These are phyloP conservation scores for Noctua fimbriata DNA, from an alignment of 2,888 invertebrate species.

Conservation along the genomic window DNA sequence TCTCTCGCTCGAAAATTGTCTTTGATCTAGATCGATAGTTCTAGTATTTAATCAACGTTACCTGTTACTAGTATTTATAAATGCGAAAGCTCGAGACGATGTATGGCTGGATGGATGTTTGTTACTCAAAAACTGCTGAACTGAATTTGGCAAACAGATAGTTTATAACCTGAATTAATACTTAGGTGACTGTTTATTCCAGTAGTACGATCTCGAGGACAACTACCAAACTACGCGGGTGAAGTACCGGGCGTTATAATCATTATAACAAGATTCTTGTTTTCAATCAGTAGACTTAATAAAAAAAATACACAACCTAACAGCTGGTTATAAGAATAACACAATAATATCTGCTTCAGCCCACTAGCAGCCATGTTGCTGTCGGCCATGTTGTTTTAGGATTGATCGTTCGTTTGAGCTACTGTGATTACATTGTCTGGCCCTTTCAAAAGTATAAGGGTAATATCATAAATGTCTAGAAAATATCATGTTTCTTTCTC, in stretches of 20 bases:
- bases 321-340: slow-evolving; percentile 6
- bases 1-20: too few relatives aligned
- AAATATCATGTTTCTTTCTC: slow-evolving; percentile 35
- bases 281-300: not conserved
- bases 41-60: too few relatives aligned
- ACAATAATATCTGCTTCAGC: not conserved
- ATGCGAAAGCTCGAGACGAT: too few relatives aligned
- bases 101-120: too few relatives aligned
- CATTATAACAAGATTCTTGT: not conserved
- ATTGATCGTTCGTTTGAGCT: slow-evolving; percentile 40
- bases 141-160: not conserved
- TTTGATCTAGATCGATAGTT: too few relatives aligned
- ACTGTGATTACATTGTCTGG: slow-evolving; percentile 43
- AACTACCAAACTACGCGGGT: not conserved
- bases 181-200: too few relatives aligned
- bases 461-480: slow-evolving; percentile 32
- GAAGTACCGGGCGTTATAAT: not conserved
- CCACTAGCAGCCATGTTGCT: not conserved
- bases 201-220: too few relatives aligned
- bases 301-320: not conserved
- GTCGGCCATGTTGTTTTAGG: slow-evolving; percentile 46
- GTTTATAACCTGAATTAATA: too few relatives aligned
- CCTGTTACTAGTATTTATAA: too few relatives aligned
- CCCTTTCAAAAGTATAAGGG: slow-evolving; percentile 22
- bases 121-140: not conserved